Conservation (phyloP, 2,113 vertebrate genomes). For the Geococcyx californianus region DNA sequence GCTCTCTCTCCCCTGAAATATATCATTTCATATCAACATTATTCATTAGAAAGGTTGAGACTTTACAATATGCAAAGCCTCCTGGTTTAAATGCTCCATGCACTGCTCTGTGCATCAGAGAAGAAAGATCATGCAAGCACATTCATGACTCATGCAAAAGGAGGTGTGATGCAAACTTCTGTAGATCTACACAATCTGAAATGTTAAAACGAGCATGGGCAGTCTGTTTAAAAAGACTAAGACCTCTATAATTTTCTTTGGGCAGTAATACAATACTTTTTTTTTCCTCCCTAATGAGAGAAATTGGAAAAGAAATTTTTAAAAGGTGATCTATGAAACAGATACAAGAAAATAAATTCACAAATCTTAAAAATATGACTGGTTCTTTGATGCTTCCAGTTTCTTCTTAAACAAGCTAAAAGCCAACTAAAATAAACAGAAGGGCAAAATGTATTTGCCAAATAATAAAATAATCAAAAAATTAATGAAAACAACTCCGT, state of each 20-base stretch:
- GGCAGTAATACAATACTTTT: not conserved
- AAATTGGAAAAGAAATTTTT: not conserved
- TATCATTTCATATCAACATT: constrained; percentile 12
- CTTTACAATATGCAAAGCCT: not conserved
- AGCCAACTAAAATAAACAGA: not conserved
- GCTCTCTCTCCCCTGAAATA: constrained; percentile 14
- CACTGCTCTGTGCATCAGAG: not conserved
- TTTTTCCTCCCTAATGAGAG: not conserved
- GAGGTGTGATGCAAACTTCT: not conserved
- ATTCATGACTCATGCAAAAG: not conserved
- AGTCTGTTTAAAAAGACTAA: not conserved
- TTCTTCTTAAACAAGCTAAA: not conserved
- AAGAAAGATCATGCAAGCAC: not conserved
- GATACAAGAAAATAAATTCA: not conserved
- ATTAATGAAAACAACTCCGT: not conserved
- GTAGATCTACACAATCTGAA: not conserved
- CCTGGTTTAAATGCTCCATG: not conserved
- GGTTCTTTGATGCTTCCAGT: not conserved
- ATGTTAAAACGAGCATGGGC: not conserved
- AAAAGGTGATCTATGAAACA: not conserved
- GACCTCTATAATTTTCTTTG: not conserved
- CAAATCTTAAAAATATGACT: not conserved
- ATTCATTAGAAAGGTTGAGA: constrained; percentile 22
- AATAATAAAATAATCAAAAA: not conserved
- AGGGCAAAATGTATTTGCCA: not conserved